Base-by-base conservation (phyloP, 2,888 invertebrate genomes). In the Melanchra persicariae region DNA sequence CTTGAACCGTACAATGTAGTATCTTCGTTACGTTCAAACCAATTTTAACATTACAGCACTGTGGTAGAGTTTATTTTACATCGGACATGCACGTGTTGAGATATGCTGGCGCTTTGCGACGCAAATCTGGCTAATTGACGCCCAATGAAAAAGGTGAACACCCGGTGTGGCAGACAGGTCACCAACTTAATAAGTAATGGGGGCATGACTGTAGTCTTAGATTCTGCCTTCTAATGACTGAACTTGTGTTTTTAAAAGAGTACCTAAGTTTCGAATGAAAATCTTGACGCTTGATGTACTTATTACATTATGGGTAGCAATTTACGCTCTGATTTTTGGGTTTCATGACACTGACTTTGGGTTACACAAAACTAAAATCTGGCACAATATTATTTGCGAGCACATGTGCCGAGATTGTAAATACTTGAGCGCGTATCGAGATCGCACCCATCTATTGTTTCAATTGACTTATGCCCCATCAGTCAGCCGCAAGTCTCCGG, bases 361-460 rank as follows among this genome's bases (percentile, higher is more conserved):
- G 1, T 34, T 59, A 8, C 49, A 45, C 49, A 52, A 63, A 65
- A 59, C 43, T 22, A 24, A 22, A 57, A 49, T 52, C 34, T 19
- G 4, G 57, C 10, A 24, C 61, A 59, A 24, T 54, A 69, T 55
- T 54, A 58, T 57, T 70, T 45, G 68, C 45, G 45, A 67, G 40
- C n/a, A 54, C 69, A 74, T 49, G 67, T 57, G 60, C 61, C 22
- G 45, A 54, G 47, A 67, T 75, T 67, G 54, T 61, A 63, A 40
- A 52, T 59, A 74, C 63, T 73, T 49, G 59, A 68, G 51, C 58
- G 51, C 19, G 59, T 70, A 73, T 61, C 57, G 79, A 83, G 88
- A 90, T 91, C 94, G 85, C 93, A 86, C 93, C 94, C 93, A 90
- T 87, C 92, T 84, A 95, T 94, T 95, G 95, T 95, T 93, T 87